Conservation (phyloP, 2,888 invertebrate species). For the Antheraea assamensis region DNA sequence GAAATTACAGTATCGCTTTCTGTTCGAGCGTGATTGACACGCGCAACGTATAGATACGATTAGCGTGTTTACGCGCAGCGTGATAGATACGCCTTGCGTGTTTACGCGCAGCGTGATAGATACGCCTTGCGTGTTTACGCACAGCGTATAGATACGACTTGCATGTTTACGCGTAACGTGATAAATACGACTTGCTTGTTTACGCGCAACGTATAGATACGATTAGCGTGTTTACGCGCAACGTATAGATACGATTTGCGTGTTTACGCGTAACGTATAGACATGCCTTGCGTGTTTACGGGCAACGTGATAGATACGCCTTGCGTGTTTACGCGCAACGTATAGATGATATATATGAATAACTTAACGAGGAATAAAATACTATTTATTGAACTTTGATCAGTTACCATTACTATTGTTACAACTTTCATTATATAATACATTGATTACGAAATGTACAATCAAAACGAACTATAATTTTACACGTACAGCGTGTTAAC, state of each 20-base stretch:
- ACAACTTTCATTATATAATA: neutral
- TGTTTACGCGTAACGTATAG: too few species aligned
- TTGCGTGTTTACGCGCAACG: neutral
- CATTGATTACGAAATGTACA: neutral
- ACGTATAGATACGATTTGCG: too few species aligned
- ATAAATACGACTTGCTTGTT: too few species aligned
- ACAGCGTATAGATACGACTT: neutral
- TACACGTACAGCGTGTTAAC: constrained; percentile 6
- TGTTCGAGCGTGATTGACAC: neutral
- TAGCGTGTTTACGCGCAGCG: too few species aligned
- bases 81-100: too few species aligned
- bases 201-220: too few species aligned
- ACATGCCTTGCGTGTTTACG: too few species aligned
- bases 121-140: neutral
- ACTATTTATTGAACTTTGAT: neutral
- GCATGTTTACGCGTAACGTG: too few species aligned
- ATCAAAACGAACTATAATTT: neutral
- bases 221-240: too few species aligned
- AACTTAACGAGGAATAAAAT: too few species aligned
- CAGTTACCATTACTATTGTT: neutral
- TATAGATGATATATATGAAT: neutral
- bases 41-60: too few species aligned
- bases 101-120: too few species aligned
- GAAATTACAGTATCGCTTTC: neutral
- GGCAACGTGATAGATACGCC: neutral